phyloP scores from a whole-genome alignment of 2,888 invertebrate genomes.

The Pterostichus madidus region DNA sequence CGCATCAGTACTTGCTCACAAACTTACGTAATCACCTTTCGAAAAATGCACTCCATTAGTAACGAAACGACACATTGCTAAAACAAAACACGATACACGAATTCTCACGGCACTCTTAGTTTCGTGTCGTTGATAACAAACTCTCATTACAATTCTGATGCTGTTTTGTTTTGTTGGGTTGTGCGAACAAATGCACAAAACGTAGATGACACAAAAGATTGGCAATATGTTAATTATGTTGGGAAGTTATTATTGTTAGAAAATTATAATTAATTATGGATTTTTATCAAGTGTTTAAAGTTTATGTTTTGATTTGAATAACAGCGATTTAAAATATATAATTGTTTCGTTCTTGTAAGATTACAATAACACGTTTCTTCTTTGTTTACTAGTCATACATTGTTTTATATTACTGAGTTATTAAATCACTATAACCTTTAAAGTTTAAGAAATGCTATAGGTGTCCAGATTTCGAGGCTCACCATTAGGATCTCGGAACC shows the following conservation, averaged over 20 bases:
- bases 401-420: no score
- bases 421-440: no score
- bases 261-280: slow-evolving; percentile 49
- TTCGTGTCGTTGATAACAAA: slow-evolving; percentile 39
- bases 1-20: not conserved
- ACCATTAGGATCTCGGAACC: no score
- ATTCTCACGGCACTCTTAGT: slow-evolving; percentile 46
- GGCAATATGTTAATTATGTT: slow-evolving; percentile 46
- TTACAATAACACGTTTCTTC: no score
- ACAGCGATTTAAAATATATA: not conserved
- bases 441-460: no score
- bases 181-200: slow-evolving; percentile 27
- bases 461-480: no score
- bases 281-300: slow-evolving; percentile 42
- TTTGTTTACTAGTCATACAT: no score
- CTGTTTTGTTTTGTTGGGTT: slow-evolving; percentile 38
- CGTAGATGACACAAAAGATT: slow-evolving; percentile 44
- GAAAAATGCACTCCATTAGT: slow-evolving; percentile 57
- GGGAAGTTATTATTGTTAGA: slow-evolving; percentile 22
- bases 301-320: slow-evolving; percentile 26
- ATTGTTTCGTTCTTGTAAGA: no score
- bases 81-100: slow-evolving; percentile 51
- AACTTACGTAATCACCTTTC: slow-evolving; percentile 41
- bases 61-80: slow-evolving; percentile 29
- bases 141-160: slow-evolving; percentile 44